A percentile compares a stretch with the other conserved stretches of the same genome.
Evolutionary conservation across 2,888 invertebrate species (phyloP).

Genomic region (Agonum fuliginosum): DNA sequence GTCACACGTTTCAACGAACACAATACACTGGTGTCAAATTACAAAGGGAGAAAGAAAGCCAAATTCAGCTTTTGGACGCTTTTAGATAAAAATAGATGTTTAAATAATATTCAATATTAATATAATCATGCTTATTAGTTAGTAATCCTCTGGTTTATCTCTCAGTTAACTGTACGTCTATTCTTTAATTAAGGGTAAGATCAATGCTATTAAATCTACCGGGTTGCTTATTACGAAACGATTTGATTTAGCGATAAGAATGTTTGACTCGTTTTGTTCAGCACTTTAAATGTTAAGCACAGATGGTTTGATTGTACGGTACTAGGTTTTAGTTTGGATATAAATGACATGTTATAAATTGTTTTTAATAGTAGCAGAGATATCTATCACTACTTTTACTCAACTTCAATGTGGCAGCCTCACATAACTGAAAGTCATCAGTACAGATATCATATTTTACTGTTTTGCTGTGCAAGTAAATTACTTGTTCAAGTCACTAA

Average conservation of each 20-base stretch:
- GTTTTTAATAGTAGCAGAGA: neutral
- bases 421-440: neutral
- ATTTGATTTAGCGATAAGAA: slow-evolving; percentile 29
- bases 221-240: slow-evolving; percentile 26
- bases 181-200: too few relatives aligned
- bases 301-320: slow-evolving; percentile 2
- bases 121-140: too few relatives aligned
- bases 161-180: too few relatives aligned
- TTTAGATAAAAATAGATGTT: too few relatives aligned
- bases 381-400: too few relatives aligned
- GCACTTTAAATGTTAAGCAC: neutral
- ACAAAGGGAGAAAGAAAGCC: neutral
- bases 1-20: slow-evolving; percentile 1
- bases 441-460: too few relatives aligned
- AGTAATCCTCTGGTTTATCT: too few relatives aligned
- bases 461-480: too few relatives aligned
- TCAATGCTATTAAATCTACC: too few relatives aligned
- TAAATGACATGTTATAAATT: neutral
- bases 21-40: slow-evolving; percentile 18
- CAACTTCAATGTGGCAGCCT: neutral
- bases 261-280: slow-evolving; percentile 3
- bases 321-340: neutral
- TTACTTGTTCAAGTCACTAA: too few relatives aligned
- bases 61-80: neutral
- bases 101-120: too few relatives aligned